phyloP scores from a whole-genome alignment of 2,797 vertebrate species.

The Novumbra hubbsi region DNA sequence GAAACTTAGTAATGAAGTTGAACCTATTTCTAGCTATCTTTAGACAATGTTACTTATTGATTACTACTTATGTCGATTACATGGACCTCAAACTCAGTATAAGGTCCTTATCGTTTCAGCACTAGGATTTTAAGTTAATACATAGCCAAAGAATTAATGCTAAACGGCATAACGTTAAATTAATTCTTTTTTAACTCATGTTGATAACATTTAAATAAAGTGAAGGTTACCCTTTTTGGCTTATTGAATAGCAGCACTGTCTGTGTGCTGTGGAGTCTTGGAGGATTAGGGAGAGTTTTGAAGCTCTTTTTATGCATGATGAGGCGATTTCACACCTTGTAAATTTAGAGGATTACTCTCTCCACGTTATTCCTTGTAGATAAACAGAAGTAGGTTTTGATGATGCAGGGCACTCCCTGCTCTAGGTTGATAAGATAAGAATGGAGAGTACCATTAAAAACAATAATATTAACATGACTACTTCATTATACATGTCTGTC shows the following conservation, averaged over 20 bases:
- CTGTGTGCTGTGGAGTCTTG: slow-evolving; percentile 6
- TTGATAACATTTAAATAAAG: slow-evolving; percentile 2
- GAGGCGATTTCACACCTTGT: slow-evolving; percentile 29
- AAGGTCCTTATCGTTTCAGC: not conserved
- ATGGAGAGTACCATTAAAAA: not conserved
- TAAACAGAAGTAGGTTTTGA: slow-evolving; percentile 20
- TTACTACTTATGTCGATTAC: not conserved
- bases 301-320: slow-evolving; percentile 4
- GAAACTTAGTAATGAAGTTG: not conserved
- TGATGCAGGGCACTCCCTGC: not conserved
- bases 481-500: not conserved
- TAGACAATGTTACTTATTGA: not conserved
- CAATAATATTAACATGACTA: slow-evolving; percentile 1
- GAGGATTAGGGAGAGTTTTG: slow-evolving; percentile 14
- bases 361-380: not conserved
- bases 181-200: slow-evolving; percentile 22
- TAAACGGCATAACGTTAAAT: slow-evolving; percentile 15
- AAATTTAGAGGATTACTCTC: slow-evolving; percentile 17
- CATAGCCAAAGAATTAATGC: not conserved
- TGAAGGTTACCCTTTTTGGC: not conserved
- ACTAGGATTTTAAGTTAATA: not conserved
- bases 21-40: not conserved
- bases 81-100: not conserved
- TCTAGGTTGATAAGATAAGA: not conserved
- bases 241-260: not conserved